Base-by-base conservation (phyloP, 92 coral and sea anemone species). In the Phenganax marumi region DNA sequence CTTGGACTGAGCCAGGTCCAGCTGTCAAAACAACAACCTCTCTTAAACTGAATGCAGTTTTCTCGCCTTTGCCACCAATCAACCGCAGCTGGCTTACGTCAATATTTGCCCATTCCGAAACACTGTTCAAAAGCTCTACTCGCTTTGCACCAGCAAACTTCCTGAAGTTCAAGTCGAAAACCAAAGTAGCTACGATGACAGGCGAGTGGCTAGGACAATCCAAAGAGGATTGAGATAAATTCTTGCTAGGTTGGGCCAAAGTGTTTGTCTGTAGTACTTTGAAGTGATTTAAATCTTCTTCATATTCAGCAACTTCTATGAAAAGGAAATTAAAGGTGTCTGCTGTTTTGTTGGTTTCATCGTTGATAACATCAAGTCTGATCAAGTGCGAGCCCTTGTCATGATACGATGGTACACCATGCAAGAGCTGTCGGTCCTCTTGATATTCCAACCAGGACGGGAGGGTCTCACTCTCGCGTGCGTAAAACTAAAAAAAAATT, bases 361-460 rank as follows among this genome's bases (percentile, higher is more conserved):
- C 68, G 7, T 76, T 69, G 23, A 88, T 77, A 8, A 96, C 79
- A 75, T 91, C 88, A n/a, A 78, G 57, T 66, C 66, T 54, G 81
- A 95, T 72, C 19, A 84, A 87, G 60, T 92, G 88, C 12, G 88
- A 86, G 3, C 97, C 97, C 79, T 87, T 92, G 86, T 96, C 99
- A 24, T 88, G 93, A 89, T 90, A 85, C 7, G 92, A 88, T 0
- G 99, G 97, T 10, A 96, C 91, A 52, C 99, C 99, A 47, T 71
- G 80, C 14, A 96, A 85, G 25, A 87, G 68, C 57, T 91, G 88
- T 50, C 76, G 85, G 57, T 75, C 63, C 14, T 75, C 66, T 77
- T 92, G 92, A 73, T 76, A 91, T 23, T 95, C 88, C 81, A 96
- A 91, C 99, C 99, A 96, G 71, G 90, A 85, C 39, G 99, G 98